Percentiles rank a stretch among this genome's conserved stretches.
phyloP scores from a whole-genome alignment of 1,140 invertebrate genomes.

The Pygmarrhopalites habei region DNA sequence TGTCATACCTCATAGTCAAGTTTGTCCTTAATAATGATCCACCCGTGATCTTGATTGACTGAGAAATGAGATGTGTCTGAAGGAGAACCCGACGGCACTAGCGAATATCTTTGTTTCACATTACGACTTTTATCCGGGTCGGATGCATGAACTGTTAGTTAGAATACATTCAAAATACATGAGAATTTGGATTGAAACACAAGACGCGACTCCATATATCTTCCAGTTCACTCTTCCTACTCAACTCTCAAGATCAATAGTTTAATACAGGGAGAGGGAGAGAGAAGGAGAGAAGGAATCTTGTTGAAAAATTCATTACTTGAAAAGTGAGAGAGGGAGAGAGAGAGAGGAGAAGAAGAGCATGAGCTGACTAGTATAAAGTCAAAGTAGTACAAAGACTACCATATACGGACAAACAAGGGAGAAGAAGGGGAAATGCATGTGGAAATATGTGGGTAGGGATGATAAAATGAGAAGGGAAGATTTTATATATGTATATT shows the following conservation, averaged over 20 bases:
- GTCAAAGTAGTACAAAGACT: too few relatives aligned
- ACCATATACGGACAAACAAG: too few relatives aligned
- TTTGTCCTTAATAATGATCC: slow-evolving; percentile 38
- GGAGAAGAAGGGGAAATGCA: too few relatives aligned
- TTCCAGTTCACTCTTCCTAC: too few relatives aligned
- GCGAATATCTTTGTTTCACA: slow-evolving; percentile 34
- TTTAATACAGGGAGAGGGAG: not conserved
- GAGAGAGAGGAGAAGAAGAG: not conserved
- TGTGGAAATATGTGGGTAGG: too few relatives aligned
- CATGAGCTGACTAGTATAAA: not conserved
- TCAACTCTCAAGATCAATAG: not conserved
- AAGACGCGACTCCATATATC: not conserved
- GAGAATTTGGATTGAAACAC: not conserved
- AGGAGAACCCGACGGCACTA: slow-evolving; percentile 13
- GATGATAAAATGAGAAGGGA: too few relatives aligned
- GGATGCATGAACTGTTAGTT: slow-evolving; percentile 32
- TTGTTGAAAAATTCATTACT: too few relatives aligned
- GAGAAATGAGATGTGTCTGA: slow-evolving; percentile 31
- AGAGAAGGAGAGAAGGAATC: not conserved
- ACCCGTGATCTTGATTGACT: slow-evolving; percentile 39
- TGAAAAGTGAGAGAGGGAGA: not conserved
- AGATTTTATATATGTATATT: too few relatives aligned
- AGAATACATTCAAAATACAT: not conserved
- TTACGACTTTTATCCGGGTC: slow-evolving; percentile 37
- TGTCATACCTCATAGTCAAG: slow-evolving; percentile 38